Evolutionary conservation across 2,113 vertebrate genomes (phyloP).

Genomic region (rabbit (Oryctolagus cuniculus)): mOryCun1.1 NC_091436.1:118157001-118157500

Average conservation of each 20-base stretch:
- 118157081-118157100: slow-evolving; percentile 79
- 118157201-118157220: slow-evolving; percentile 81
- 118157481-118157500: slow-evolving; percentile 76
- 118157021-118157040: slow-evolving; percentile 37
- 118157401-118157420: slow-evolving; percentile 82
- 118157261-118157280: slow-evolving; percentile 90
- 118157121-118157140: slow-evolving; percentile 76
- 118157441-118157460: slow-evolving; percentile 73
- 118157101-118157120: slow-evolving; percentile 81
- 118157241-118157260: slow-evolving; percentile 83
- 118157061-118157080: slow-evolving; percentile 73
- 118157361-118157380: slow-evolving; percentile 81
- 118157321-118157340: slow-evolving; percentile 91
- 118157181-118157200: slow-evolving; percentile 86
- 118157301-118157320: slow-evolving; percentile 88
- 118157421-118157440: slow-evolving; percentile 76
- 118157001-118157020: slow-evolving; percentile 26
- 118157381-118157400: slow-evolving; percentile 86
- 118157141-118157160: slow-evolving; percentile 53
- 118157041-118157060: slow-evolving; percentile 55
- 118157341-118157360: slow-evolving; percentile 90
- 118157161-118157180: slow-evolving; percentile 66
- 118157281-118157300: slow-evolving; percentile 87
- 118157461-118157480: slow-evolving; percentile 78
- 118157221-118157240: slow-evolving; percentile 80